Conservation (phyloP, 2,113 vertebrate species). For the Tychaedon coryphoeus region DNA sequence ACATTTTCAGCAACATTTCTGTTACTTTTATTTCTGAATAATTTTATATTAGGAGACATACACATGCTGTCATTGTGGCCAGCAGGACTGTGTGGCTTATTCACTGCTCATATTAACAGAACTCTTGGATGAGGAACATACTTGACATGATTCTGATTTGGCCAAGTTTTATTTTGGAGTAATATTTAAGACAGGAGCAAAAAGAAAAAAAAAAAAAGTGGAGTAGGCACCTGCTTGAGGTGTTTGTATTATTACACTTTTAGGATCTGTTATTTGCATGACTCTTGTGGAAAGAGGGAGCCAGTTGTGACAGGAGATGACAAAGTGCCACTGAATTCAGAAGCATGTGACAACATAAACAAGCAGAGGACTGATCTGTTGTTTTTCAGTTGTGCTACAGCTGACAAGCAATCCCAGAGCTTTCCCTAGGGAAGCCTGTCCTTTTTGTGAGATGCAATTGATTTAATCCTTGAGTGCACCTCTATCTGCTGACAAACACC, state of each 20-base stretch:
- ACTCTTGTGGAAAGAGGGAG: neutral
- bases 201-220: neutral
- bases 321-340: constrained; percentile 1
- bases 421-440: neutral
- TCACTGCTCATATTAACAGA: neutral
- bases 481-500: neutral
- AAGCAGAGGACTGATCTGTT: neutral
- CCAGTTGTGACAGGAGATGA: neutral
- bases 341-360: neutral
- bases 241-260: neutral
- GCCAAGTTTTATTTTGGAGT: neutral
- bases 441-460: neutral
- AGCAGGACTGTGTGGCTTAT: neutral
- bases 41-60: neutral
- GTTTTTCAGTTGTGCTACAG: neutral
- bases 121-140: neutral
- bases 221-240: neutral
- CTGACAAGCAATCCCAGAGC: neutral
- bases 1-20: neutral
- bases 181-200: neutral
- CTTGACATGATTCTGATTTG: rapidly evolving
- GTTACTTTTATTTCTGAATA: neutral
- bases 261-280: neutral
- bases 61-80: neutral
- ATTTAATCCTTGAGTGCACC: constrained; percentile 9